Evolutionary conservation across 2,888 invertebrate species (phyloP).

Genomic region (Mesorhabditis sp.): DNA sequence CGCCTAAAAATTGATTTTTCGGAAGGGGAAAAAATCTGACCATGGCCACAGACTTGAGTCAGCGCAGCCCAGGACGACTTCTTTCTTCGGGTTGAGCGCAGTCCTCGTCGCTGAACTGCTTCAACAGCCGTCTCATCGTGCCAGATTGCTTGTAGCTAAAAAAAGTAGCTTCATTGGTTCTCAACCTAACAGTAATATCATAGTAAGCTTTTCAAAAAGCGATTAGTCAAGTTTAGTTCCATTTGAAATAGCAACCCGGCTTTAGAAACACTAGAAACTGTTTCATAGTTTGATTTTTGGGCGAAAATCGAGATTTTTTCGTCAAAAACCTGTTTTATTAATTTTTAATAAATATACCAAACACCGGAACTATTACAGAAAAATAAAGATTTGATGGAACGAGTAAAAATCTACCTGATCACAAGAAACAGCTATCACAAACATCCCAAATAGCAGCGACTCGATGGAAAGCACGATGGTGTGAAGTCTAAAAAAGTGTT

Average conservation of each 20-base stretch:
- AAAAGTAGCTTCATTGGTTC: conserved; percentile 15
- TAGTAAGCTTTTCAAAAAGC: no score
- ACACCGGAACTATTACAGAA: not conserved
- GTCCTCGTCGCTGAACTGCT: conserved; percentile 64
- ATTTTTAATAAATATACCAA: no score
- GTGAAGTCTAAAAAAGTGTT: conserved; percentile 71
- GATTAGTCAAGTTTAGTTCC: no score
- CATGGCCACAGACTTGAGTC: conserved; percentile 75
- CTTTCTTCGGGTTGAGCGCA: conserved; percentile 64
- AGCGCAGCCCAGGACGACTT: conserved; percentile 65
- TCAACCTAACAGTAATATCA: not conserved
- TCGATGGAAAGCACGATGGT: conserved; percentile 77
- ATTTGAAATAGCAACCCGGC: no score
- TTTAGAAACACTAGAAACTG: no score
- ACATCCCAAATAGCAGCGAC: conserved; percentile 79
- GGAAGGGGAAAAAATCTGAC: conserved; percentile 38
- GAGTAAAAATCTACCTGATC: conserved; percentile 64
- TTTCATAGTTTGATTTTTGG: no score
- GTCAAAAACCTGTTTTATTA: no score
- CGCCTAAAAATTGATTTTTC: not conserved
- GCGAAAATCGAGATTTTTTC: no score
- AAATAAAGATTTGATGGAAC: conserved; percentile 9
- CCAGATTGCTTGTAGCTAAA: conserved; percentile 76
- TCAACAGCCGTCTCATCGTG: conserved; percentile 81
- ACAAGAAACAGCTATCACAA: conserved; percentile 79